A percentile compares a stretch with the other conserved stretches of the same genome.
These are phyloP conservation scores for Patiria pectinifera DNA, from an alignment of 53 echinoderm and acorn worm genomes.

Conservation along the genomic window DNA sequence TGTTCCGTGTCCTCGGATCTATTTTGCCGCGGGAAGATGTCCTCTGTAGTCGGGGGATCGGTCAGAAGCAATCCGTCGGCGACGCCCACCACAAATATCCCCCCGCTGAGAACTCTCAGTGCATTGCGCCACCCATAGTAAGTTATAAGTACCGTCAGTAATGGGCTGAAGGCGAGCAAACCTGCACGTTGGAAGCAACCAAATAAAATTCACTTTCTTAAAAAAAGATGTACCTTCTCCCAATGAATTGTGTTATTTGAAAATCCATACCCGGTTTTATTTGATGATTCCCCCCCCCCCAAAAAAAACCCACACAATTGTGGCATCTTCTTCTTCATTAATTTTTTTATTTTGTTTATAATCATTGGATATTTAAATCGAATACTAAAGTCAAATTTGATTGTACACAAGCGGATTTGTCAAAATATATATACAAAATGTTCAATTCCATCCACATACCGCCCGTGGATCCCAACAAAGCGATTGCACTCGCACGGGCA, in stretches of 20 bases:
- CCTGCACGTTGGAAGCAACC: conserved; percentile 45
- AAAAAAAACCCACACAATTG: too few relatives aligned
- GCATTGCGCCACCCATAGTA: conserved; percentile 80
- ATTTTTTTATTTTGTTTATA: too few relatives aligned
- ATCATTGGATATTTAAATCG: too few relatives aligned
- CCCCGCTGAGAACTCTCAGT: conserved; percentile 70
- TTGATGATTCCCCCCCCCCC: too few relatives aligned
- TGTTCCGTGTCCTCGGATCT: background rate
- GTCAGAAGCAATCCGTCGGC: background rate
- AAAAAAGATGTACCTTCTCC: too few relatives aligned
- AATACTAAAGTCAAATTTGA: too few relatives aligned
- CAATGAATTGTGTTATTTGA: too few relatives aligned
- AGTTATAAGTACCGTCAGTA: conserved; percentile 72
- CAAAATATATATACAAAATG: too few relatives aligned
- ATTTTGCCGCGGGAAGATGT: background rate
- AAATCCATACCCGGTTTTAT: too few relatives aligned
- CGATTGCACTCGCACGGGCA: conserved; percentile 77
- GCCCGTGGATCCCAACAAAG: conserved; percentile 75
- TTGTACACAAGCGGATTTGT: too few relatives aligned
- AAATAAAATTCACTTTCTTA: background rate
- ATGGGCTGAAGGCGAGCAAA: conserved; percentile 74
- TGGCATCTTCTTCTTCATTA: too few relatives aligned
- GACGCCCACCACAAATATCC: conserved; percentile 66
- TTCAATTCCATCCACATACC: conserved; percentile 47
- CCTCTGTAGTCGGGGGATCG: background rate